A percentile compares a stretch with the other conserved stretches of the same genome.
Evolutionary conservation across 2,888 invertebrate genomes (phyloP).

Genomic region (Athetis lepigone): DNA sequence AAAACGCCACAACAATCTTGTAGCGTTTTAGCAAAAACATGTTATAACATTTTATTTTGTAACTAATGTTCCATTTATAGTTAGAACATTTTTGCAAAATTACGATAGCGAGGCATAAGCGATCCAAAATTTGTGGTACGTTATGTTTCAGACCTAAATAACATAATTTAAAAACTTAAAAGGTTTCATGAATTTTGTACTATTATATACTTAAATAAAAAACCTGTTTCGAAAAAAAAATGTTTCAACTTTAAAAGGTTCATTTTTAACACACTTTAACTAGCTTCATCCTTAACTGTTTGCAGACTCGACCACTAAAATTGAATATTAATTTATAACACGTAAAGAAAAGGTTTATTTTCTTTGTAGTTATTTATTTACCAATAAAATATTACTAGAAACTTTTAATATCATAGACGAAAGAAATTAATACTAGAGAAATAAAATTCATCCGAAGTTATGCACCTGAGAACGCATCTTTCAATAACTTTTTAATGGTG

Average conservation of each 20-base stretch:
- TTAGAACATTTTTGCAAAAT: slow-evolving; percentile 30
- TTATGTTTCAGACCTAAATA: slow-evolving; percentile 31
- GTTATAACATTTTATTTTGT: slow-evolving; percentile 28
- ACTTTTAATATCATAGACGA: slow-evolving; percentile 23
- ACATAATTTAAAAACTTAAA: slow-evolving; percentile 30
- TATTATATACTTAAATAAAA: slow-evolving; percentile 26
- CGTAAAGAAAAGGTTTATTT: slow-evolving; percentile 14
- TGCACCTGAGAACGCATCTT: slow-evolving; percentile 23
- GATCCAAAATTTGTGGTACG: slow-evolving; percentile 27
- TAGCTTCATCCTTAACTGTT: slow-evolving; percentile 30
- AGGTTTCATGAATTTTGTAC: slow-evolving; percentile 31
- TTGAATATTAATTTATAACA: slow-evolving; percentile 26
- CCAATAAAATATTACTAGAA: slow-evolving; percentile 28
- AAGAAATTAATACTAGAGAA: slow-evolving; percentile 22
- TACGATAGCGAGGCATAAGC: slow-evolving; percentile 13
- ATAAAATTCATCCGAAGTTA: slow-evolving; percentile 28
- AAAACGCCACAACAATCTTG: slow-evolving; percentile 28
- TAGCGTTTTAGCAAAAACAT: slow-evolving; percentile 26
- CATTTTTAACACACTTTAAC: slow-evolving; percentile 21
- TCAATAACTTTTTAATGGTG: slow-evolving; percentile 22
- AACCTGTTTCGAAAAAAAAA: too few relatives aligned
- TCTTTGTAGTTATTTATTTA: too few relatives aligned
- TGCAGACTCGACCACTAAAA: slow-evolving; percentile 15
- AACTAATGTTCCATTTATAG: slow-evolving; percentile 24
- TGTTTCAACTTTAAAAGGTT: too few relatives aligned